Percentiles rank a stretch among this genome's conserved stretches.
These are phyloP conservation scores for Drosophila bocki DNA, from an alignment of 1,140 invertebrate species.

Conservation along the genomic window DNA sequence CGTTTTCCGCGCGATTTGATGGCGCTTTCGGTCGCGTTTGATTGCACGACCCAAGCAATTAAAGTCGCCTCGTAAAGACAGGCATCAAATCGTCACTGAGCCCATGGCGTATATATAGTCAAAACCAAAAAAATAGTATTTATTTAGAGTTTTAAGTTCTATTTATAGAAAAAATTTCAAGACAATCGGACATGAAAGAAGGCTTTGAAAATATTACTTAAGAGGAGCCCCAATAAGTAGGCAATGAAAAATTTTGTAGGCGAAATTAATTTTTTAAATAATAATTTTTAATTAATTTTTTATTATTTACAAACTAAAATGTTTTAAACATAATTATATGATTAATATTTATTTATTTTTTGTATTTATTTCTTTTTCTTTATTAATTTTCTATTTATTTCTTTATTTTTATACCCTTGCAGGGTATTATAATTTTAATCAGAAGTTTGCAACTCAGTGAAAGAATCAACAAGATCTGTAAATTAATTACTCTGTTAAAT, in stretches of 20 bases:
- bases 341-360: too few species aligned
- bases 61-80: slow-evolving; percentile 64
- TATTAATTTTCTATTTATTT: too few species aligned
- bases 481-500: too few species aligned
- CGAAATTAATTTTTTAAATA: background rate
- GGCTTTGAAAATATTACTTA: too few species aligned
- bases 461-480: too few species aligned
- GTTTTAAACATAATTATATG: background rate
- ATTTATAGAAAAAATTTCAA: background rate
- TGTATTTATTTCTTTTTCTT: background rate
- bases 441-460: too few species aligned
- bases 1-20: slow-evolving; percentile 77
- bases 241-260: background rate
- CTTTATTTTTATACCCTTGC: too few species aligned
- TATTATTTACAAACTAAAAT: background rate
- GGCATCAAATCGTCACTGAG: slow-evolving; percentile 37
- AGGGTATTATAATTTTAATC: too few species aligned
- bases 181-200: background rate
- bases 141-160: too few species aligned
- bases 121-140: background rate
- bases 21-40: slow-evolving; percentile 72
- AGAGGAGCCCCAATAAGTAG: background rate
- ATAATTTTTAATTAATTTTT: background rate
- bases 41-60: slow-evolving; percentile 69
- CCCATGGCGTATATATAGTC: background rate